A percentile compares a stretch with the other conserved stretches of the same genome.
phyloP scores from a whole-genome alignment of 2,113 vertebrate species.

The Barbus barbus region DNA sequence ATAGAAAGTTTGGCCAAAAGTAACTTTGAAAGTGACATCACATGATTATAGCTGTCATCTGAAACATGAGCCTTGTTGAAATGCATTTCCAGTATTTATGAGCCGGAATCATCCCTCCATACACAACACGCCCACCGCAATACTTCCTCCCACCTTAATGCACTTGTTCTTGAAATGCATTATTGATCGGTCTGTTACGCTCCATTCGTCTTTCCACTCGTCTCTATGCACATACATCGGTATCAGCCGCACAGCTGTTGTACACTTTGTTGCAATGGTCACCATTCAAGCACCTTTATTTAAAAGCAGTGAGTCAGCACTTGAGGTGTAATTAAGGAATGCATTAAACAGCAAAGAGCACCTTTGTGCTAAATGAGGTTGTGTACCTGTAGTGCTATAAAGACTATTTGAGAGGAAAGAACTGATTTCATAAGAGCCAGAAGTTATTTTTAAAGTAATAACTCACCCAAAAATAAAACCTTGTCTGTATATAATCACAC shows the following conservation, averaged over 20 bases:
- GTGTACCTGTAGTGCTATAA: background rate
- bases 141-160: constrained; percentile 21
- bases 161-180: constrained; percentile 36
- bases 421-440: background rate
- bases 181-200: background rate
- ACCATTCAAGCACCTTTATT: background rate
- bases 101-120: constrained; percentile 13
- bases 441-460: background rate
- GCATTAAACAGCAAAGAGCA: constrained; percentile 16
- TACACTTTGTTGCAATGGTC: background rate
- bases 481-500: background rate
- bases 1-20: constrained; percentile 4
- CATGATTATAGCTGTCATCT: constrained; percentile 6
- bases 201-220: background rate
- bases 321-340: constrained; percentile 18
- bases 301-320: constrained; percentile 26
- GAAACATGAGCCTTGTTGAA: constrained; percentile 4
- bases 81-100: constrained; percentile 30
- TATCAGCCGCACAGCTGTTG: background rate
- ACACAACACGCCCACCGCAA: background rate
- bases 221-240: constrained; percentile 7
- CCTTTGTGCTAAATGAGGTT: constrained; percentile 11
- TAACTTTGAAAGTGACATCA: constrained; percentile 11
- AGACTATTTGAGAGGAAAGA: background rate
- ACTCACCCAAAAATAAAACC: background rate